Percentiles rank a stretch among this genome's conserved stretches.
Evolutionary conservation across 2,113 vertebrate genomes (phyloP).

Genomic region (Myrmecobius fasciatus): DNA sequence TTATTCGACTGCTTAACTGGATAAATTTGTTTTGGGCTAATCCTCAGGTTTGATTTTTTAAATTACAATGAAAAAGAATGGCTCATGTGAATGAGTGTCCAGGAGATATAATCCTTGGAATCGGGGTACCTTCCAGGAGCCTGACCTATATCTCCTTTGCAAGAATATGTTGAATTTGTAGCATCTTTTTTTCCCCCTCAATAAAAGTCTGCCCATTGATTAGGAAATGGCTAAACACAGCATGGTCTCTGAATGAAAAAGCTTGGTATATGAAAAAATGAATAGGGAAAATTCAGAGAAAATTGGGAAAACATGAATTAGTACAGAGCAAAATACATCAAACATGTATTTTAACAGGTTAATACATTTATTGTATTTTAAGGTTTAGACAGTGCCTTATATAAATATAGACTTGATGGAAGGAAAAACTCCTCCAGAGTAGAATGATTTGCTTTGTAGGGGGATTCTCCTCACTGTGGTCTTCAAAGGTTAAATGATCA

Average conservation of each 20-base stretch:
- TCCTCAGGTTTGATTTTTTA: background rate
- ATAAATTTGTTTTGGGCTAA: background rate
- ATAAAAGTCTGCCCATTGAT: too few relatives aligned
- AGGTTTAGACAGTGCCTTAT: background rate
- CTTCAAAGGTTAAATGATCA: too few relatives aligned
- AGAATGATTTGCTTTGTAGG: too few relatives aligned
- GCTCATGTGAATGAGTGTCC: background rate
- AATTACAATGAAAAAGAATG: background rate
- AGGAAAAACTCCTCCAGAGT: too few relatives aligned
- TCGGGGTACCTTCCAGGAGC: background rate
- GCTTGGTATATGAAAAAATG: background rate
- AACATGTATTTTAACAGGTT: background rate
- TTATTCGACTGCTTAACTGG: background rate
- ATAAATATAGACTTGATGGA: too few relatives aligned
- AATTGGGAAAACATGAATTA: background rate
- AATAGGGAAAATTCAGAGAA: background rate
- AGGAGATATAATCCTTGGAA: too few relatives aligned
- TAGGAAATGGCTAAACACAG: background rate
- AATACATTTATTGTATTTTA: background rate
- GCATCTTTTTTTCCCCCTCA: too few relatives aligned
- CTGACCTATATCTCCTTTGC: background rate
- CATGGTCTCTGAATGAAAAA: background rate
- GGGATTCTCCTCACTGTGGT: too few relatives aligned
- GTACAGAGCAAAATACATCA: background rate
- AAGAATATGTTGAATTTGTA: background rate